Percentiles rank a stretch among this genome's conserved stretches.
Evolutionary conservation across 37 sponge, comb jelly and placozoan species (phyloP).

Genomic region (Halichondria panicea): DNA sequence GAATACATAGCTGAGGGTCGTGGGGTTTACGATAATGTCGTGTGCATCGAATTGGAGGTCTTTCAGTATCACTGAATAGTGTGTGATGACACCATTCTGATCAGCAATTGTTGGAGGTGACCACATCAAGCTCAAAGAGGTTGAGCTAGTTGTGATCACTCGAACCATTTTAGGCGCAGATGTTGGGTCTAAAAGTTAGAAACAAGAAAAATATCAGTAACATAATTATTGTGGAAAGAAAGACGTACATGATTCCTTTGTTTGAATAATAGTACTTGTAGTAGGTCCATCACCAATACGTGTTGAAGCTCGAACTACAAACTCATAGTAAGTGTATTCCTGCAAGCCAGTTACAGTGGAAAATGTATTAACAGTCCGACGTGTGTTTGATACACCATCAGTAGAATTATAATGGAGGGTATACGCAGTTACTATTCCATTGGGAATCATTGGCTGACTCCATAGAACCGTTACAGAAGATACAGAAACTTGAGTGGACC

Average conservation of each 20-base stretch:
- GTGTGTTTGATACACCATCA: not conserved
- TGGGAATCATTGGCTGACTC: constrained; percentile 1
- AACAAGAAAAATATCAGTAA: too few species aligned
- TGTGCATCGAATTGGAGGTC: not conserved
- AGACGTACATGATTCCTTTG: too few species aligned
- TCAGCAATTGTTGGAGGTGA: not conserved
- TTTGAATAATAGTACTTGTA: not conserved
- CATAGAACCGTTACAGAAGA: not conserved
- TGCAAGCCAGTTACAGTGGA: not conserved
- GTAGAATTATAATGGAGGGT: constrained; percentile 8
- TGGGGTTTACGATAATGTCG: not conserved
- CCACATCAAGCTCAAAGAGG: not conserved
- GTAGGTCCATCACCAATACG: not conserved
- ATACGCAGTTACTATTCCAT: constrained; percentile 11
- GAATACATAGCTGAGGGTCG: constrained; percentile 6
- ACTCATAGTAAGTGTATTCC: not conserved
- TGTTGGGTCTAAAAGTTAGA: constrained; percentile 1
- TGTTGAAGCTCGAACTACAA: not conserved
- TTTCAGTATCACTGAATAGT: not conserved
- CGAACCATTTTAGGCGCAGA: not conserved
- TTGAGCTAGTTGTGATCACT: not conserved
- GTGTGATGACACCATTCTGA: not conserved
- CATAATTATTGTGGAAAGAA: too few species aligned
- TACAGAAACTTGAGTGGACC: not conserved
- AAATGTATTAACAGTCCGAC: not conserved